Percentiles rank a stretch among this genome's conserved stretches.
Evolutionary conservation across 2,888 invertebrate genomes (phyloP).

Genomic region (Amiota mariae): DNA sequence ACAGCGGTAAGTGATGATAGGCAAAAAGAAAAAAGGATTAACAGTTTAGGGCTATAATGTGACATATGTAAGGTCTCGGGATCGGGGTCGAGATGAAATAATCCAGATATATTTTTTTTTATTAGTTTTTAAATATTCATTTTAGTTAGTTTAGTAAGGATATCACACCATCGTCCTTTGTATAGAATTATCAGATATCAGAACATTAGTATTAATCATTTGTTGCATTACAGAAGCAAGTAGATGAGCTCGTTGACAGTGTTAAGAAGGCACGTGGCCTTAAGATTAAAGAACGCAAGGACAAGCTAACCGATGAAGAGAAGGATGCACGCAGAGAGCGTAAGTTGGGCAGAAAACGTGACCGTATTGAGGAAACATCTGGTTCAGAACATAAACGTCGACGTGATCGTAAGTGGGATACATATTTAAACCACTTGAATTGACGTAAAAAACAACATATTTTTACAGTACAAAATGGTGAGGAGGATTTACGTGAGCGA

Average conservation of each 20-base stretch:
- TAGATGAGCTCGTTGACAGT: constrained; percentile 68
- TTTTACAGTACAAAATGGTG: constrained; percentile 80
- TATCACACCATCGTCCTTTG: constrained; percentile 34
- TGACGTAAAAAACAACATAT: constrained; percentile 21
- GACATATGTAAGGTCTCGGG: too few relatives aligned
- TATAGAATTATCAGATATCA: neutral
- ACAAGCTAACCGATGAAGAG: constrained; percentile 84
- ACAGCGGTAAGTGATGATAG: constrained; percentile 18
- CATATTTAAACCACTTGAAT: neutral
- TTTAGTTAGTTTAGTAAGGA: neutral
- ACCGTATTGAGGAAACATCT: constrained; percentile 82
- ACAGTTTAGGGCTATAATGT: too few relatives aligned
- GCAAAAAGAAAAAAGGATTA: neutral
- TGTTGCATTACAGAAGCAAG: constrained; percentile 68
- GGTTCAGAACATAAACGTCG: constrained; percentile 83
- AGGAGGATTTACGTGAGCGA: constrained; percentile 83
- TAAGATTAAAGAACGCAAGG: constrained; percentile 76
- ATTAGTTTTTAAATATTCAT: neutral
- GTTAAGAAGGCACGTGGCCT: constrained; percentile 72
- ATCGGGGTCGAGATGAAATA: too few relatives aligned
- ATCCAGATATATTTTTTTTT: neutral
- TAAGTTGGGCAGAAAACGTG: constrained; percentile 86
- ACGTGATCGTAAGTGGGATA: constrained; percentile 79
- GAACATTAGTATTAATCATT: constrained; percentile 40
- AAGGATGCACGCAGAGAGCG: constrained; percentile 86